Conservation (phyloP, 2,797 vertebrate genomes). For the Chaetodon trifasciatus region DNA sequence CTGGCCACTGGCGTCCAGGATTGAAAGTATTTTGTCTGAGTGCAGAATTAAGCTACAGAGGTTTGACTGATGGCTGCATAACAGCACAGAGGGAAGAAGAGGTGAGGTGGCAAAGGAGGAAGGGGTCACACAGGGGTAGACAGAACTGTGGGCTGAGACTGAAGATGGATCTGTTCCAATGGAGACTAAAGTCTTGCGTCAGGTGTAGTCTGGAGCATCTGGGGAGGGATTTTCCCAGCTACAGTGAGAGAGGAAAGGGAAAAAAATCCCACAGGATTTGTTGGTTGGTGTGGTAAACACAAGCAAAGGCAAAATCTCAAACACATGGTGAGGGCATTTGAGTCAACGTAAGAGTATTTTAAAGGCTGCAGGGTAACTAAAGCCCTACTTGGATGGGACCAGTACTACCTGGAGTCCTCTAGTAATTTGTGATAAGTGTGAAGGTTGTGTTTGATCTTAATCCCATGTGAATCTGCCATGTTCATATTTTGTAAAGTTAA, state of each 20-base stretch:
- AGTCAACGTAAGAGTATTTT: not conserved
- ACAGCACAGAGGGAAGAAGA: not conserved
- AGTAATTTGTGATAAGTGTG: not conserved
- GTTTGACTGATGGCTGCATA: not conserved
- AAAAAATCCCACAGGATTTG: constrained; percentile 24
- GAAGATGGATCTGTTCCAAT: constrained; percentile 45
- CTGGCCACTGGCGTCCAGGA: constrained; percentile 26
- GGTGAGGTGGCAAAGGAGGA: not conserved
- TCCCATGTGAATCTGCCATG: too few species aligned
- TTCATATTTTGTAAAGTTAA: too few species aligned
- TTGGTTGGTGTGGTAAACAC: not conserved
- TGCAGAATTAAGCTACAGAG: constrained; percentile 16
- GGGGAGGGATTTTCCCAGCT: constrained; percentile 76
- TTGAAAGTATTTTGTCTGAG: constrained; percentile 37
- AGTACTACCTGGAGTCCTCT: too few species aligned
- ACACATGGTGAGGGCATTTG: not conserved
- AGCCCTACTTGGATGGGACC: not conserved
- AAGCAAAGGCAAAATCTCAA: not conserved
- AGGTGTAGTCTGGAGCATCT: constrained; percentile 65
- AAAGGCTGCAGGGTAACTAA: not conserved
- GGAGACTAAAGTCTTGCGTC: constrained; percentile 73
- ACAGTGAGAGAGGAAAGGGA: constrained; percentile 29
- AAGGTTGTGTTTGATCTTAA: too few species aligned
- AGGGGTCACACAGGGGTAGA: not conserved
- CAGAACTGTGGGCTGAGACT: constrained; percentile 5